Evolutionary conservation across 2,888 invertebrate species (phyloP).

Genomic region (Megastigmus dorsalis): DNA sequence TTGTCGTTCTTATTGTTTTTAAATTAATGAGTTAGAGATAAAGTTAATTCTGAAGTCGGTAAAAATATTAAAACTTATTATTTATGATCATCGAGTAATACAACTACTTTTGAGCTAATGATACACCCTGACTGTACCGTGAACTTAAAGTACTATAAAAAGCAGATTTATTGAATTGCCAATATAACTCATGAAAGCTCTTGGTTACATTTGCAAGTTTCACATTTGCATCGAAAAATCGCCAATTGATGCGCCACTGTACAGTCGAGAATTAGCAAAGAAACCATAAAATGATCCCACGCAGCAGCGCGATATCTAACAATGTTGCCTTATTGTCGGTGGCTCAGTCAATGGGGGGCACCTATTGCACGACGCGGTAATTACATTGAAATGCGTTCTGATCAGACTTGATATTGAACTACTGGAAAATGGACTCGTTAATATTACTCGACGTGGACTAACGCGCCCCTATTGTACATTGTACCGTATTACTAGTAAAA

Average conservation of each 20-base stretch:
- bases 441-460: constrained; percentile 42
- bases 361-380: constrained; percentile 30
- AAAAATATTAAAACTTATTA: no score
- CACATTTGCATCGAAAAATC: neutral
- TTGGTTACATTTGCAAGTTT: neutral
- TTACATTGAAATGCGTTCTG: constrained; percentile 49
- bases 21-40: no score
- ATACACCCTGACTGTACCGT: no score
- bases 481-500: constrained; percentile 19
- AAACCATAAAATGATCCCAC: constrained; percentile 17
- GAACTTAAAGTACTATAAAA: no score
- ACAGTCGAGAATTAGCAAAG: constrained; percentile 17
- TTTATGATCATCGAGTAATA: no score
- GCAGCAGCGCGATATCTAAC: constrained; percentile 22
- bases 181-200: no score
- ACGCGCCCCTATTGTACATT: constrained; percentile 31
- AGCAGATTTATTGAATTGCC: no score
- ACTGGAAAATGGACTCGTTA: constrained; percentile 46
- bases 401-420: constrained; percentile 44
- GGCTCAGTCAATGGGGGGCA: neutral
- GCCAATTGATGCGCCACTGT: neutral
- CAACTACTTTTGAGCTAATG: no score
- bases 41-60: no score
- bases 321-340: constrained; percentile 3
- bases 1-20: no score